Evolutionary conservation across 2,113 vertebrate genomes (phyloP).

Genomic region (Phalacrocorax brasilianus): DNA sequence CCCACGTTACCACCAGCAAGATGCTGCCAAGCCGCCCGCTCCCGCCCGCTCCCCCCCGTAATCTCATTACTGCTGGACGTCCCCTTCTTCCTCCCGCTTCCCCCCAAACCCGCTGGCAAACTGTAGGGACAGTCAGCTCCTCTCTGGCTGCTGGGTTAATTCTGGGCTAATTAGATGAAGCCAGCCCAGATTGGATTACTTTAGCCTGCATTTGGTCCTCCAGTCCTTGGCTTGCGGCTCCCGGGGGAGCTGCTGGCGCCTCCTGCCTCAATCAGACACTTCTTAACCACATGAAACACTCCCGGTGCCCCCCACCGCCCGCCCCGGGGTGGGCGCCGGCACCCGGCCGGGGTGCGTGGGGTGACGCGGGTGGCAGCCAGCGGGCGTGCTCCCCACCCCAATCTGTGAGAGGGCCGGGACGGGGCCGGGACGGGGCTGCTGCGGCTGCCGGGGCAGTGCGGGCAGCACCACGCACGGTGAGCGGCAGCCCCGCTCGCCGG

Average conservation of each 20-base stretch:
- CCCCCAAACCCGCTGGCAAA: conserved; percentile 61
- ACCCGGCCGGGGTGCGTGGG: conserved; percentile 18
- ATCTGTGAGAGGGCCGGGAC: background rate
- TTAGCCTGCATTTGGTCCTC: conserved; percentile 85
- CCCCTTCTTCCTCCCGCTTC: conserved; percentile 69
- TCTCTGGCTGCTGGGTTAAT: conserved; percentile 77
- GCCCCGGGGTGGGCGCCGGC: conserved; percentile 30
- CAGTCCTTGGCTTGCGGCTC: conserved; percentile 86
- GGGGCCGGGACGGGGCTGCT: no score
- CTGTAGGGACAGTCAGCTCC: conserved; percentile 68
- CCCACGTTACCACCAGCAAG: conserved; percentile 28
- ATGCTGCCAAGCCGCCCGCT: conserved; percentile 1
- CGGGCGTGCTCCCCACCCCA: background rate
- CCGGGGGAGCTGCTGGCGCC: conserved; percentile 89
- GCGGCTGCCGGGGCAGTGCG: no score
- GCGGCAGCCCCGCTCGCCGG: no score
- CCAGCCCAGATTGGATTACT: conserved; percentile 85
- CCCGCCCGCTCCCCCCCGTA: conserved; percentile 5
- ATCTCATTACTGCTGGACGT: conserved; percentile 52
- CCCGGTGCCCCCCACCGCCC: conserved; percentile 43
- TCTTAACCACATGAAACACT: conserved; percentile 75
- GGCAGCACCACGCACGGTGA: no score
- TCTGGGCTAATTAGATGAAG: conserved; percentile 83
- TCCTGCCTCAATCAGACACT: conserved; percentile 86
- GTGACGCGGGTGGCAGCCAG: background rate